Evolutionary conservation across 2,113 vertebrate species (phyloP), one percentile per base, ranked within the genome.

Genomic region (Hippocampus guttulatus): DNA sequence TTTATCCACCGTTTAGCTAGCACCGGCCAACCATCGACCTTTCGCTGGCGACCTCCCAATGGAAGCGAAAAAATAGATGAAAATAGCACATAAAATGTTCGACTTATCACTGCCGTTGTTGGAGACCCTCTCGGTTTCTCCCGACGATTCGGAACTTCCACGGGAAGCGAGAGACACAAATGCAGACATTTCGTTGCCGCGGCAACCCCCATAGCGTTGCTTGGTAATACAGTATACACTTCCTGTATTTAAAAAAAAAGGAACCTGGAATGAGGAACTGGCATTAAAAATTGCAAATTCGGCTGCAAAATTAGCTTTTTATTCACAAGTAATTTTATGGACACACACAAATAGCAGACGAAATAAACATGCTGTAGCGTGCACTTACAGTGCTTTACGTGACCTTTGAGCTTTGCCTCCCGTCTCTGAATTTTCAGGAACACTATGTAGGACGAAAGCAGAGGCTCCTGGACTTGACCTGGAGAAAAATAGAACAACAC

Each of bases 161-260:
- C 64, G n/a, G 41, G 43, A 43, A 41, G 40, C 12, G 3, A 80
- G 81, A 76, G 68, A 70, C 54, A 45, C 60, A 30, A 0, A 14
- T 1, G 16, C n/a, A 18, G 12, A 43, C 25, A 43, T 16, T 27
- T 20, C n/a, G 76, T 84, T 82, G 64, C 81, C 79, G 62, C 63
- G 61, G 80, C 27, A 80, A 90, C 77, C 25, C 16, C 41, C 47
- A 16, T 51, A 47, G 57, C 18, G 65, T 81, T 76, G 67, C 78
- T 20, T 64, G 54, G 81, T 76, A 69, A 85, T 86, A 27, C 25
- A 27, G 25, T 27, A 1, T 10, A 23, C 23, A 71, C 75, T 85
- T 89, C 83, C 88, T n/a, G 89, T 87, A 82, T 81, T 15, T 54
- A 71, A 75, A 75, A 68, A 5, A 58, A 27, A 7, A 55, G 1